Conservation (phyloP, 2,797 vertebrate genomes). For the Pipistrellus nathusii region DNA sequence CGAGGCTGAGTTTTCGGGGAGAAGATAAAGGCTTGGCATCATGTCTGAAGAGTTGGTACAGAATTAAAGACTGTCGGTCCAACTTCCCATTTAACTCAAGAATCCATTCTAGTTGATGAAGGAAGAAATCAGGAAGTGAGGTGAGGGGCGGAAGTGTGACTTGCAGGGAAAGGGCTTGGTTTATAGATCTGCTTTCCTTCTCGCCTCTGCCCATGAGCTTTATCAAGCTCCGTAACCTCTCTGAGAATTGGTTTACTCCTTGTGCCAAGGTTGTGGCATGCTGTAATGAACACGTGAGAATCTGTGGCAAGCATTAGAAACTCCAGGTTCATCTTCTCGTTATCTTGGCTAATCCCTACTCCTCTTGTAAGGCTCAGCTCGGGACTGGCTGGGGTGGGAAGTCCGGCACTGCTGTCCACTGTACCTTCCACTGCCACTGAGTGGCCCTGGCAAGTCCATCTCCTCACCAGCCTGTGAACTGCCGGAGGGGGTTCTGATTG, state of each 20-base stretch:
- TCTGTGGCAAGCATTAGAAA: neutral
- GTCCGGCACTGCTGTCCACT: fast-evolving
- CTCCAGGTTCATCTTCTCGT: neutral
- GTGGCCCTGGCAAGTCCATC: neutral
- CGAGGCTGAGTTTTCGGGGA: neutral
- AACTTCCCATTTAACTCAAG: slow-evolving; percentile 4
- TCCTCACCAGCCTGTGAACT: neutral
- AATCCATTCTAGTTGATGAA: slow-evolving; percentile 12
- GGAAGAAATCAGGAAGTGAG: neutral
- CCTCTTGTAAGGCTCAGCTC: neutral
- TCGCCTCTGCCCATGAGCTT: neutral
- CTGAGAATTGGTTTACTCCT: neutral
- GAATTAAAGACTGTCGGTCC: neutral
- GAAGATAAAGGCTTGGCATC: neutral
- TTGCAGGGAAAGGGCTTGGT: neutral
- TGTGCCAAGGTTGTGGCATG: neutral
- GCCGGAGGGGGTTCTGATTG: neutral
- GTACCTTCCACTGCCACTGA: neutral
- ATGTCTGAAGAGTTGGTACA: neutral
- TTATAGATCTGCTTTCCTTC: neutral
- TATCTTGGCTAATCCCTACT: neutral
- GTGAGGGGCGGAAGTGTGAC: neutral
- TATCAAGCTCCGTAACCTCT: neutral
- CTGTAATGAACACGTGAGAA: neutral
- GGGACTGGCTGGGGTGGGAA: neutral